Base-by-base conservation (phyloP, 2,888 invertebrate species). In the Dinocampus coccinellae region DNA sequence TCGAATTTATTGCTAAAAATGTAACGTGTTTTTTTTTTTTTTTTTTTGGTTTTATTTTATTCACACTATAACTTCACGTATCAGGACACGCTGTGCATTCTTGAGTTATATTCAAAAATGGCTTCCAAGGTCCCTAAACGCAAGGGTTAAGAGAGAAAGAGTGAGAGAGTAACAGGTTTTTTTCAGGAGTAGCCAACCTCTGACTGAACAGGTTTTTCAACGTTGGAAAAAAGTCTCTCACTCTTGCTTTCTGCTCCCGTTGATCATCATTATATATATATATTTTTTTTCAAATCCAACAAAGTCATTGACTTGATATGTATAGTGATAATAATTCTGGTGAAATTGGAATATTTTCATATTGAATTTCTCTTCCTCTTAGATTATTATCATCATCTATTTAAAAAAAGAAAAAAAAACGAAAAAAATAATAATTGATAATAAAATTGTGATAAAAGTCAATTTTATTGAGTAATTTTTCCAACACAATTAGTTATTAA, bases 151-250 rank as follows among this genome's bases (percentile, higher is more conserved):
- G 16, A n/a, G 16, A 47, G 26, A 63, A 16, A n/a, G 16, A 47
- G 26, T 57, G 13, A 26, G 57, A 26, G 33, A 29, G 57, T 66
- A 66, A 66, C 57, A 57, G 66, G 66, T 66, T 66, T 57, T 58
- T 57, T 66, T 57, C n/a, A 55, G 16, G 13, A 65, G 33, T n/a
- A 47, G 16, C 47, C 16, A 47, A 47, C 26, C 57, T 36, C 7
- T 16, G 26, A 36, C 16, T 22, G 39, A 39, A 66, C 57, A 16
- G 66, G 66, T 57, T 57, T 66, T 24, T 36, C 36, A 22, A 57
- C 36, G 57, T 24, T 2, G 29, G 57, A 57, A 63, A 24, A 47
- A 47, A 39, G 39, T 16, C 47, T 26, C 26, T 52, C 42, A 20
- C 29, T 47, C 29, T 47, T 26, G 47, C 52, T 63, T 29, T 63